Conservation (phyloP, 1,140 invertebrate species). For the Sarcophaga peregrina region DNA sequence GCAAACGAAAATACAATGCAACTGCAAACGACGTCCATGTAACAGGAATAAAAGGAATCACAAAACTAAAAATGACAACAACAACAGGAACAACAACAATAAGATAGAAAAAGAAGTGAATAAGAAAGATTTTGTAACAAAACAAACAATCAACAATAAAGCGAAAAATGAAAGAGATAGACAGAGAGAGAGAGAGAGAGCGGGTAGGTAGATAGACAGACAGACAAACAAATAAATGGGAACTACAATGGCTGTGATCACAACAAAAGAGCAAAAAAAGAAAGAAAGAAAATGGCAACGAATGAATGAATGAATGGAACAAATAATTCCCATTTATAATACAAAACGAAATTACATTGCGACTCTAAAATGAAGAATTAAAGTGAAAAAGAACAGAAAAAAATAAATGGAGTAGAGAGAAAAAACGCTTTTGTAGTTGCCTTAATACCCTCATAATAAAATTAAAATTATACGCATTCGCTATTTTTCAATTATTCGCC, state of each 20-base stretch:
- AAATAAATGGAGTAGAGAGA: background rate
- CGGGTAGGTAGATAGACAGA: too few relatives aligned
- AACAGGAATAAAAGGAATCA: background rate
- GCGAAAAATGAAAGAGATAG: background rate
- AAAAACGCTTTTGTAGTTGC: slow-evolving; percentile 18
- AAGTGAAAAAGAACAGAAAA: background rate
- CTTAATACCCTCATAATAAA: slow-evolving; percentile 1
- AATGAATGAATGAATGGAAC: too few relatives aligned
- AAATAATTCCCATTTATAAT: too few relatives aligned
- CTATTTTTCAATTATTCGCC: background rate
- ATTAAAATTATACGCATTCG: slow-evolving; percentile 15
- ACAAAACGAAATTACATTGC: too few relatives aligned
- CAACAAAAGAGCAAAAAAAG: background rate
- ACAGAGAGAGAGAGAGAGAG: background rate
- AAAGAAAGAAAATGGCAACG: too few relatives aligned
- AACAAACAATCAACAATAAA: background rate
- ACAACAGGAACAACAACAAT: too few relatives aligned
- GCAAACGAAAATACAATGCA: background rate
- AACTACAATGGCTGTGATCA: background rate
- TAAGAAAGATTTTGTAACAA: background rate
- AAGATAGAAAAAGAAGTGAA: background rate
- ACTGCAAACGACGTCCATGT: background rate
- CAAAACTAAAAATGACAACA: too few relatives aligned
- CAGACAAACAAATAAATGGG: background rate
- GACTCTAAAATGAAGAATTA: background rate